phyloP scores from a whole-genome alignment of 2,888 invertebrate genomes.

The Conops quadrifasciatus region DNA sequence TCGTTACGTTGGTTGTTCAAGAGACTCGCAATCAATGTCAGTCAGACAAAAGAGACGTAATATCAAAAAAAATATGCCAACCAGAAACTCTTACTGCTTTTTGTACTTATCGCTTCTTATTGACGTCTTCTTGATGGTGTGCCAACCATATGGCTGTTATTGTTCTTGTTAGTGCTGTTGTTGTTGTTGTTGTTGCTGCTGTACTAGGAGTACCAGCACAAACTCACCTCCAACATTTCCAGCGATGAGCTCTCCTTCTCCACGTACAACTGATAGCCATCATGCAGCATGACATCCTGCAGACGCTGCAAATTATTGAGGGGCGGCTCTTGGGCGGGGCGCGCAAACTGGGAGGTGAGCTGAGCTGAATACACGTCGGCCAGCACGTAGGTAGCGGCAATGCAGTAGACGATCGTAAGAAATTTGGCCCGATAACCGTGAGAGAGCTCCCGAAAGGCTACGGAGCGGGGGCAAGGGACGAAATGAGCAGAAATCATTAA shows the following conservation, averaged over 20 bases:
- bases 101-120: too few species aligned
- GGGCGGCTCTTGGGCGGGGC: conserved; percentile 76
- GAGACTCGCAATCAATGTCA: too few species aligned
- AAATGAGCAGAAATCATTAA: background rate
- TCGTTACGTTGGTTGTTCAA: too few species aligned
- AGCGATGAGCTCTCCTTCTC: conserved; percentile 78
- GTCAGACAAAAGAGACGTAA: too few species aligned
- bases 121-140: too few species aligned
- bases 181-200: too few species aligned
- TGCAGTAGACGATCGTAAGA: conserved; percentile 74
- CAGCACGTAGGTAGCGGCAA: conserved; percentile 81
- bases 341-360: conserved; percentile 76
- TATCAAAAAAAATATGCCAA: too few species aligned
- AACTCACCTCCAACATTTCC: conserved; percentile 72
- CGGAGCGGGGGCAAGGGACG: background rate
- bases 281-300: conserved; percentile 72
- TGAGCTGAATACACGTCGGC: conserved; percentile 83
- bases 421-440: conserved; percentile 74
- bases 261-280: conserved; percentile 74
- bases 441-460: conserved; percentile 67
- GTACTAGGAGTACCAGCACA: too few species aligned
- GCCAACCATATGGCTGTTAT: too few species aligned
- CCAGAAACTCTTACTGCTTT: too few species aligned
- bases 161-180: too few species aligned
- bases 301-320: conserved; percentile 73